Evolutionary conservation across 1,140 invertebrate species (phyloP).

Genomic region (Trichonephila inaurata): DNA sequence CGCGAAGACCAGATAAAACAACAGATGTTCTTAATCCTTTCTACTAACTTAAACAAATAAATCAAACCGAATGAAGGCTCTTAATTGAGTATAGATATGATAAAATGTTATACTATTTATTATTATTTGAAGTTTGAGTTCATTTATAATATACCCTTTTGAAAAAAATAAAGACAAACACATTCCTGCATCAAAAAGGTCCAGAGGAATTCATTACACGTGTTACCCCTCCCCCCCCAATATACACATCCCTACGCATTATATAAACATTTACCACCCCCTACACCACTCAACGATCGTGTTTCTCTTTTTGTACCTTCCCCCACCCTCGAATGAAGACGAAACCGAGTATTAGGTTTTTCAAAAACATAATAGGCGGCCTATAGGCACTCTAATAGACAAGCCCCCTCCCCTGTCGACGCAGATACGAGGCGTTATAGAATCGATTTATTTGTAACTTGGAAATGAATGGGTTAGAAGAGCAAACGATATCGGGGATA

Average conservation of each 20-base stretch:
- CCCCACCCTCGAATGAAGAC: background rate
- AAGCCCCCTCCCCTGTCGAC: background rate
- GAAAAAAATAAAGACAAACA: too few species aligned
- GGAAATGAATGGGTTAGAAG: conserved; percentile 68
- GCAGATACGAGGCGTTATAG: conserved; percentile 48
- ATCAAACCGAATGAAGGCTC: too few species aligned
- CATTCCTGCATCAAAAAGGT: too few species aligned
- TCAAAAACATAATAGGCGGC: conserved; percentile 64
- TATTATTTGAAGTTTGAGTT: too few species aligned
- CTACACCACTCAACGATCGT: background rate
- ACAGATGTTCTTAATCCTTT: too few species aligned
- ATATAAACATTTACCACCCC: background rate
- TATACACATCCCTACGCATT: background rate
- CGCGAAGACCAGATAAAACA: too few species aligned
- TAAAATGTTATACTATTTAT: too few species aligned
- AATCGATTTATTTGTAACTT: conserved; percentile 70
- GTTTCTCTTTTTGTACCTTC: background rate
- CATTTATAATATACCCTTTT: too few species aligned
- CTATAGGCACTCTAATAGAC: conserved; percentile 70
- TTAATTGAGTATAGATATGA: too few species aligned
- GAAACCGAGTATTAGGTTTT: conserved; percentile 64
- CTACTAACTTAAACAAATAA: too few species aligned
- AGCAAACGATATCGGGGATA: conserved; percentile 32
- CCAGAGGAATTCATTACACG: background rate
- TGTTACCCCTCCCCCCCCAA: background rate